A percentile compares a stretch with the other conserved stretches of the same genome.
These are phyloP conservation scores for Trinectes maculatus DNA, from an alignment of 2,113 vertebrate species.

Conservation along the genomic window DNA sequence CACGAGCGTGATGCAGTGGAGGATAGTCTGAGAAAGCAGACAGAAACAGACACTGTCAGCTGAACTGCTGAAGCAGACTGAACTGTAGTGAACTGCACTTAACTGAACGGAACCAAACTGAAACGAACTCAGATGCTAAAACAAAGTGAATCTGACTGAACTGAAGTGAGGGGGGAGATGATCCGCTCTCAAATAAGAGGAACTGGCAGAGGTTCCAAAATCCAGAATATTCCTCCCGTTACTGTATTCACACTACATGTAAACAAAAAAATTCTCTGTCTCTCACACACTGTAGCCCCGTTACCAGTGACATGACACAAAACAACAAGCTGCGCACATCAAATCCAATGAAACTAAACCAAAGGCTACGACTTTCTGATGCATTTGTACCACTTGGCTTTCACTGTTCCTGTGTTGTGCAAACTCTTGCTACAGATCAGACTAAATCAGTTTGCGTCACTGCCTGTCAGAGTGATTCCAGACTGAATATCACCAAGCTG, in stretches of 20 bases:
- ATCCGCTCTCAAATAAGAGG: constrained; percentile 36
- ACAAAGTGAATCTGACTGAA: constrained; percentile 37
- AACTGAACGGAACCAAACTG: constrained; percentile 55
- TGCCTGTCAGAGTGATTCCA: constrained; percentile 20
- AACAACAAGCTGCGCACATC: constrained; percentile 21
- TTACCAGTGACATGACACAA: constrained; percentile 37
- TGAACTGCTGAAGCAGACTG: constrained; percentile 18
- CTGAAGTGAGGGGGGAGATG: constrained; percentile 44
- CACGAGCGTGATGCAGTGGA: constrained; percentile 98
- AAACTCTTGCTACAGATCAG: constrained; percentile 19
- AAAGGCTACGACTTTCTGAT: constrained; percentile 64
- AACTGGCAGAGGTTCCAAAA: constrained; percentile 39
- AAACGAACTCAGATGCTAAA: constrained; percentile 33
- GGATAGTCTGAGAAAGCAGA: constrained; percentile 85
- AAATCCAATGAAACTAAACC: constrained; percentile 53
- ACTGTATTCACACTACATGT: constrained; percentile 50
- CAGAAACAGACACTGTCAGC: constrained; percentile 3
- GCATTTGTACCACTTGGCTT: constrained; percentile 40
- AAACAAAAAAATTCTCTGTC: constrained; percentile 2
- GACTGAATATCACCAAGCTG: constrained; percentile 13
- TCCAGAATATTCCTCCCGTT: constrained; percentile 29
- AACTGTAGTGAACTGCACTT: constrained; percentile 53
- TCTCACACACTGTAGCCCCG: constrained; percentile 38
- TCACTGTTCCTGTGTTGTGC: constrained; percentile 26
- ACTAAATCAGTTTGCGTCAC: constrained; percentile 29